Evolutionary conservation across 2,888 invertebrate genomes (phyloP), one percentile per base, ranked within the genome.

Genomic region (Acholoe squamosa): DNA sequence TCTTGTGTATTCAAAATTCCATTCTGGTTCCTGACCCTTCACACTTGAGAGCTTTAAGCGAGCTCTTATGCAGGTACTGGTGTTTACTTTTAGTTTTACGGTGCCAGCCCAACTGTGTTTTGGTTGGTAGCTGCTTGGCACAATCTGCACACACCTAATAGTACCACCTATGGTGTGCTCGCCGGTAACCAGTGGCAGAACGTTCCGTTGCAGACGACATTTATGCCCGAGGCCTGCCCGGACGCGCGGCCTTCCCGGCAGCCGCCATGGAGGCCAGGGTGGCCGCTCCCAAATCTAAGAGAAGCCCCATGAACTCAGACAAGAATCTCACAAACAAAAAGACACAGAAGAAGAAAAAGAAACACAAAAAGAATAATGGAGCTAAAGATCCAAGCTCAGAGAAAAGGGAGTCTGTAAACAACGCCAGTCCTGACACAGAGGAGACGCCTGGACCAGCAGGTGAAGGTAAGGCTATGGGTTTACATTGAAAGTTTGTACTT

Each of bases 261-360:
- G 19, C 71, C 71, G 71, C 71, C 71, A 71, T 71, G 71, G 71
- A 71, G 28, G 28, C 19, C 28, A 25, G 71, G 71, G 14, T 14
- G n/a, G 28, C 25, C 28, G 28, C 14, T 22, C 71, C 14, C 28
- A 71, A 71, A 25, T 14, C 28, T 25, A 71, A 71, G 71, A 71
- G 28, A 28, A 71, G 71, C 25, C 71, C 71, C 0, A 71, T 14
- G n/a, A 71, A 71, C 71, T n/a, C 19, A 5, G 31, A 28, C 31
- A 71, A 71, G 3, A 71, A 28, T 28, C 71, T 28, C n/a, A n/a
- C 28, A n/a, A 25, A 14, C 28, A 71, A 28, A 25, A 71, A 71
- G 71, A 28, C 71, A 14, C 71, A 71, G 71, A 71, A 71, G 31
- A 71, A 71, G 71, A 71, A 71, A 28, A 71, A 71, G 71, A 71